Evolutionary conservation across 2,888 invertebrate genomes (phyloP).

Genomic region (Dyspetes luteomarginatus): DNA sequence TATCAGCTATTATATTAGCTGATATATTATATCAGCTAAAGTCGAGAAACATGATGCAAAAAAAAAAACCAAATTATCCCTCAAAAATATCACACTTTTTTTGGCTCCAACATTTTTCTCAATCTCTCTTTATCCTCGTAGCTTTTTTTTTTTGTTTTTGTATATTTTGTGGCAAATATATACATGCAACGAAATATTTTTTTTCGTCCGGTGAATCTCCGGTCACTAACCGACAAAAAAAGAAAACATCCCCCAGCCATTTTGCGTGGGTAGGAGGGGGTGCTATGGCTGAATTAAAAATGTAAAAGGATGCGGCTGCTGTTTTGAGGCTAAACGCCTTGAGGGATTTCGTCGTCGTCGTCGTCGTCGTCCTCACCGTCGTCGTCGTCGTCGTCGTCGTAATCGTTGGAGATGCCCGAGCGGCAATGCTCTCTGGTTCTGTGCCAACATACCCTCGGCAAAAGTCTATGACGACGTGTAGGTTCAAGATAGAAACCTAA

Average conservation of each 20-base stretch:
- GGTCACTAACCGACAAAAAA: slow-evolving; percentile 44
- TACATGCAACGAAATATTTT: slow-evolving; percentile 12
- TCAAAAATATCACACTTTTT: background rate
- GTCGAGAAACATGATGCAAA: slow-evolving; percentile 55
- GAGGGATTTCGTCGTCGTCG: slow-evolving; percentile 44
- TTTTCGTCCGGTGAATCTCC: slow-evolving; percentile 35
- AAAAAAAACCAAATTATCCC: background rate
- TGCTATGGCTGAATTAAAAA: slow-evolving; percentile 59
- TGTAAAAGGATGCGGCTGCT: slow-evolving; percentile 51
- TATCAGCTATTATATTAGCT: no score
- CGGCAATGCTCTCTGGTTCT: background rate
- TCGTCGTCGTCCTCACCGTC: slow-evolving; percentile 41
- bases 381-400: slow-evolving; percentile 32
- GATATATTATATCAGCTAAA: no score
- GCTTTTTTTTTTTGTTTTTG: no score
- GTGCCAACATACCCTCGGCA: background rate
- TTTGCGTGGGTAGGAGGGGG: slow-evolving; percentile 3
- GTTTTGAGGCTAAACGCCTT: slow-evolving; percentile 51
- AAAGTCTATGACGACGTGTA: slow-evolving; percentile 22
- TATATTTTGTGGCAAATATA: slow-evolving; percentile 13
- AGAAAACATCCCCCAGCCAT: slow-evolving; percentile 31
- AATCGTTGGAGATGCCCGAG: slow-evolving; percentile 15
- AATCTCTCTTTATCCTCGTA: background rate
- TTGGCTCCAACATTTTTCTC: background rate
- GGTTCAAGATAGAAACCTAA: slow-evolving; percentile 32